These are phyloP conservation scores for Petrocephalus zakoni DNA, from an alignment of 2,113 vertebrate genomes.

Conservation along the genomic window DNA sequence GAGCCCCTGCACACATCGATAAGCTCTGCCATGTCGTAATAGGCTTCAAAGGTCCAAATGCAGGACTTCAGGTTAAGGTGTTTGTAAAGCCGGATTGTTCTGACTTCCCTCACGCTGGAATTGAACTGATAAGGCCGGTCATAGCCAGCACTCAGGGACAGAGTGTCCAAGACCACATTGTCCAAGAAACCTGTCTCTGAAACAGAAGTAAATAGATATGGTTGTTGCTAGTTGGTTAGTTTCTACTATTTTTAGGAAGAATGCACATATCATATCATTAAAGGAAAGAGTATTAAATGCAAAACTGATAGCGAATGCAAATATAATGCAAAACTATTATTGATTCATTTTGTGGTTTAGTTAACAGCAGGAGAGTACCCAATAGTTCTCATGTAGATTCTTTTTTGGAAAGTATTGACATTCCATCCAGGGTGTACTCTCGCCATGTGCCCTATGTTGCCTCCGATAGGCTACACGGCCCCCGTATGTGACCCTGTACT, in stretches of 20 bases:
- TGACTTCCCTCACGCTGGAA: conserved; percentile 70
- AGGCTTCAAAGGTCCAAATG: conserved; percentile 95
- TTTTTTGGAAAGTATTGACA: neutral
- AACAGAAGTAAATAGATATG: neutral
- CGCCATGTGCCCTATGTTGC: neutral
- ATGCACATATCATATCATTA: neutral
- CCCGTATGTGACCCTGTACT: neutral
- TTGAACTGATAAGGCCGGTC: conserved; percentile 94
- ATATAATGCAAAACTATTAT: neutral
- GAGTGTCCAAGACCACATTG: conserved; percentile 67
- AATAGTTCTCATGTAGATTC: too few species aligned
- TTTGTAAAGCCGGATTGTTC: conserved; percentile 86
- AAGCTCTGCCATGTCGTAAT: conserved; percentile 92
- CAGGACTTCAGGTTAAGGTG: conserved; percentile 97
- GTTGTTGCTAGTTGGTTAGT: neutral
- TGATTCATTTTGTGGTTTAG: neutral
- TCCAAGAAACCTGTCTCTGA: conserved; percentile 89
- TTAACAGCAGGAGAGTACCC: too few species aligned
- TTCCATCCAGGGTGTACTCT: neutral
- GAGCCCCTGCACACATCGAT: conserved; percentile 94
- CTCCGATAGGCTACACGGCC: neutral
- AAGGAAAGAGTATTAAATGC: neutral
- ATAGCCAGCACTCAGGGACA: conserved; percentile 76
- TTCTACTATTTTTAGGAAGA: neutral
- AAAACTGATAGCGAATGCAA: too few species aligned